A percentile compares a stretch with the other conserved stretches of the same genome.
Evolutionary conservation across 1,140 invertebrate species (phyloP).

Genomic region (Nixonia krombeini): DNA sequence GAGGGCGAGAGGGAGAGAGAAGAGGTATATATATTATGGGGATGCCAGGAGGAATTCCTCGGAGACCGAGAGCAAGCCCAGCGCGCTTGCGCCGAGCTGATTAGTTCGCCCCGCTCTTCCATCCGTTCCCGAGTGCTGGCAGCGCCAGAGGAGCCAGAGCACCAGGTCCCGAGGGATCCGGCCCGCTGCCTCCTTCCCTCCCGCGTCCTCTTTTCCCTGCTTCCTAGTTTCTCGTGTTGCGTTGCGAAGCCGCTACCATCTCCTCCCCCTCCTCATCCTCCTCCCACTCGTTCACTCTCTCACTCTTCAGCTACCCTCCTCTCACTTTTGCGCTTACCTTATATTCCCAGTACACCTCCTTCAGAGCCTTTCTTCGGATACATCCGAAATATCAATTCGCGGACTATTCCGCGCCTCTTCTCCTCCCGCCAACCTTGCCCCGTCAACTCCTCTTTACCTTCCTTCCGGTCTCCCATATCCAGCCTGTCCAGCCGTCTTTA

Average conservation of each 20-base stretch:
- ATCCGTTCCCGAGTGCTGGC: constrained; percentile 57
- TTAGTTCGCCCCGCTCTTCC: constrained; percentile 59
- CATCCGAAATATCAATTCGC: constrained; percentile 24
- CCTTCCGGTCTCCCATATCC: too few species aligned
- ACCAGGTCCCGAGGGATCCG: constrained; percentile 62
- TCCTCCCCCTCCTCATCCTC: constrained; percentile 18
- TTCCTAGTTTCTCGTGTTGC: too few species aligned
- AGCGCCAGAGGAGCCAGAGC: constrained; percentile 66
- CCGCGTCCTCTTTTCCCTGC: constrained; percentile 49
- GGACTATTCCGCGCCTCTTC: constrained; percentile 29
- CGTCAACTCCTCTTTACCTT: too few species aligned
- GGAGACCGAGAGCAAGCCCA: constrained; percentile 56
- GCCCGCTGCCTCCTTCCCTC: too few species aligned
- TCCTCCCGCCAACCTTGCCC: too few species aligned
- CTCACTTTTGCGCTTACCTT: constrained; percentile 34
- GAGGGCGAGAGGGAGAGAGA: constrained; percentile 15
- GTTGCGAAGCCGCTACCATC: constrained; percentile 23
- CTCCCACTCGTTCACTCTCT: constrained; percentile 28
- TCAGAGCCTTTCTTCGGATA: constrained; percentile 17
- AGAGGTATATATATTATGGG: constrained; percentile 28
- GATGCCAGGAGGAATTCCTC: constrained; percentile 61
- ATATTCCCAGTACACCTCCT: constrained; percentile 53
- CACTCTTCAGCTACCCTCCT: constrained; percentile 1
- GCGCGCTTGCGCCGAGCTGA: constrained; percentile 66
- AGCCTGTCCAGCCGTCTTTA: too few species aligned